These are phyloP conservation scores for Toxotes lorentzi DNA, from an alignment of 2,797 vertebrate genomes.

Conservation along the genomic window DNA sequence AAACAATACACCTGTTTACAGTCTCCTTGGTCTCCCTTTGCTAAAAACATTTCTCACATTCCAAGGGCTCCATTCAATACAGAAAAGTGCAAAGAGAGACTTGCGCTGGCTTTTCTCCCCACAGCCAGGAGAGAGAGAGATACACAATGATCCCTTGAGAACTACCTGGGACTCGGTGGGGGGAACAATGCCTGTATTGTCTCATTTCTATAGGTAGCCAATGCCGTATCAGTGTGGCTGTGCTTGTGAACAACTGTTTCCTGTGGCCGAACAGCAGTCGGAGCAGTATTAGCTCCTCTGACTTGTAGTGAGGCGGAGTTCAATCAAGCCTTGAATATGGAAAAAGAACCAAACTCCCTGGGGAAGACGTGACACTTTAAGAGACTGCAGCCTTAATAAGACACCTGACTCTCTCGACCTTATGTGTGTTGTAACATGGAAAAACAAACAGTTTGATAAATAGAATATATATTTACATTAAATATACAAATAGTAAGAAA, in stretches of 20 bases:
- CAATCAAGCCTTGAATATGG: conserved; percentile 53
- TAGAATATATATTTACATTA: conserved; percentile 89
- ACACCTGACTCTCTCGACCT: conserved; percentile 69
- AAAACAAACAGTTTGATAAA: conserved; percentile 82
- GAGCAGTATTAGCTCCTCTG: conserved; percentile 52
- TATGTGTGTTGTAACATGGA: conserved; percentile 68
- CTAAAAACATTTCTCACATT: conserved; percentile 86
- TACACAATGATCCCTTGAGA: conserved; percentile 80
- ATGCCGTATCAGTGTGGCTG: conserved; percentile 66
- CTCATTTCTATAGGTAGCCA: conserved; percentile 77
- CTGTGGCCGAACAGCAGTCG: conserved; percentile 65
- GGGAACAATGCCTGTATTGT: conserved; percentile 79
- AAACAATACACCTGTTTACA: conserved; percentile 85
- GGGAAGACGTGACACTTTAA: conserved; percentile 73
- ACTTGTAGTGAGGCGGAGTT: conserved; percentile 57
- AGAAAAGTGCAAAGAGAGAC: conserved; percentile 83
- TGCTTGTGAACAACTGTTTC: conserved; percentile 79
- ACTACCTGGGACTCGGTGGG: conserved; percentile 75
- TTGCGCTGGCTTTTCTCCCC: conserved; percentile 66
- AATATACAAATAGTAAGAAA: conserved; percentile 90
- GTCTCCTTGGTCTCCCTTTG: conserved; percentile 79
- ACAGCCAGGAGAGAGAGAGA: conserved; percentile 70
- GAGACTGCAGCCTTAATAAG: conserved; percentile 66
- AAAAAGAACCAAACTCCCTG: conserved; percentile 37
- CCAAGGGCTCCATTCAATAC: conserved; percentile 82